These are phyloP conservation scores for Thoracochromis brauschi DNA, from an alignment of 2,113 vertebrate species.

Conservation along the genomic window DNA sequence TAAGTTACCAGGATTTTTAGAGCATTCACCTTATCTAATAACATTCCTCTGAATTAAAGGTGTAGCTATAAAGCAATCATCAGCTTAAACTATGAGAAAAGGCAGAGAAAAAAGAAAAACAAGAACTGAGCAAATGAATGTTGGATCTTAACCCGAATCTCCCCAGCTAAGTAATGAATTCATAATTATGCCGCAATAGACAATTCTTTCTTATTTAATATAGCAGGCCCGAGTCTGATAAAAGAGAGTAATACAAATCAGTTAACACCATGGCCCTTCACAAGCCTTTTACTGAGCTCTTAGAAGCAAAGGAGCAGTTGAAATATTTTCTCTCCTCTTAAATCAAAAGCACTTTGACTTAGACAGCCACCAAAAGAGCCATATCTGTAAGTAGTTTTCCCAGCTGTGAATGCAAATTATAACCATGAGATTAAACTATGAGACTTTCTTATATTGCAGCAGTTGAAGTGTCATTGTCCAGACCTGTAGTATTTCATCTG, in stretches of 20 bases:
- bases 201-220: not conserved
- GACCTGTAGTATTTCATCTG: not conserved
- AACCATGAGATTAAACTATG: not conserved
- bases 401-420: not conserved
- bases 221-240: not conserved
- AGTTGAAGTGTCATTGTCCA: not conserved
- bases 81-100: not conserved
- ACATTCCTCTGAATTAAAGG: not conserved
- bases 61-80: not conserved
- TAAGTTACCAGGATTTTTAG: rapidly evolving
- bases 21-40: not conserved
- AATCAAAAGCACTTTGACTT: not conserved
- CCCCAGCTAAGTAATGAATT: not conserved
- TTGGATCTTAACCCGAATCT: not conserved
- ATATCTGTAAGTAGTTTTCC: not conserved
- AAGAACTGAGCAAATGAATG: not conserved
- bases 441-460: not conserved
- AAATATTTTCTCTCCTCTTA: not conserved
- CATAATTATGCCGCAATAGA: not conserved
- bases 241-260: not conserved
- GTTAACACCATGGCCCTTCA: not conserved
- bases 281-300: not conserved
- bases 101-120: not conserved
- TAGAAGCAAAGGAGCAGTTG: not conserved
- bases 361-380: not conserved